A percentile compares a stretch with the other conserved stretches of the same genome.
Evolutionary conservation across 2,113 vertebrate genomes (phyloP).

Genomic region (Gobiocypris rarus): DNA sequence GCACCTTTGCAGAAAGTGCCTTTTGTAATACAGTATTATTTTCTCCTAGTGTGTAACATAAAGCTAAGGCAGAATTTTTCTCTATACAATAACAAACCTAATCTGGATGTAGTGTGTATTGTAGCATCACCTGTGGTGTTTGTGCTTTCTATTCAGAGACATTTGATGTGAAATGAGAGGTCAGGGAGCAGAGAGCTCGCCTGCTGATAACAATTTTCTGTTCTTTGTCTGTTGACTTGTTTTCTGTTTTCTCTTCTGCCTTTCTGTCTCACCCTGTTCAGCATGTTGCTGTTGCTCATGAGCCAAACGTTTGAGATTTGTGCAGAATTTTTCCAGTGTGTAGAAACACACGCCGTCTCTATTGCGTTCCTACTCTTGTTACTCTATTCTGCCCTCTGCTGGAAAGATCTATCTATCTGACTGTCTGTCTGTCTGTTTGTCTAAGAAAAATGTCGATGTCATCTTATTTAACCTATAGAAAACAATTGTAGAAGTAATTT

Average conservation of each 20-base stretch:
- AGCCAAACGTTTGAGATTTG: not conserved
- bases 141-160: not conserved
- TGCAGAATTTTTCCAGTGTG: not conserved
- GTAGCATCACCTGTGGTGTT: not conserved
- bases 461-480: too few relatives aligned
- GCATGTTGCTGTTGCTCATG: not conserved
- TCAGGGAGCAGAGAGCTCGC: not conserved
- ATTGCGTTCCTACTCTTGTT: not conserved
- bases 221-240: not conserved
- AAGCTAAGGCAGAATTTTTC: not conserved
- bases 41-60: too few relatives aligned
- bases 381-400: constrained; percentile 26
- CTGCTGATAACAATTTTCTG: not conserved
- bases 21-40: too few relatives aligned
- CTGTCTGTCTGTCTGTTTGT: too few relatives aligned
- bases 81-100: not conserved
- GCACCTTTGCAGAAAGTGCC: too few relatives aligned
- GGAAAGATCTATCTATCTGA: not conserved
- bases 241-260: constrained; percentile 30
- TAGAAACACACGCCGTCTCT: not conserved
- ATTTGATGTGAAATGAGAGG: not conserved
- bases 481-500: too few relatives aligned
- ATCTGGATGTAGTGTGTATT: not conserved
- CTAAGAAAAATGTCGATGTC: too few relatives aligned
- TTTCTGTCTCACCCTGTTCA: constrained; percentile 4